phyloP scores from a whole-genome alignment of 1,140 invertebrate species.

The Bombus superbus region DNA sequence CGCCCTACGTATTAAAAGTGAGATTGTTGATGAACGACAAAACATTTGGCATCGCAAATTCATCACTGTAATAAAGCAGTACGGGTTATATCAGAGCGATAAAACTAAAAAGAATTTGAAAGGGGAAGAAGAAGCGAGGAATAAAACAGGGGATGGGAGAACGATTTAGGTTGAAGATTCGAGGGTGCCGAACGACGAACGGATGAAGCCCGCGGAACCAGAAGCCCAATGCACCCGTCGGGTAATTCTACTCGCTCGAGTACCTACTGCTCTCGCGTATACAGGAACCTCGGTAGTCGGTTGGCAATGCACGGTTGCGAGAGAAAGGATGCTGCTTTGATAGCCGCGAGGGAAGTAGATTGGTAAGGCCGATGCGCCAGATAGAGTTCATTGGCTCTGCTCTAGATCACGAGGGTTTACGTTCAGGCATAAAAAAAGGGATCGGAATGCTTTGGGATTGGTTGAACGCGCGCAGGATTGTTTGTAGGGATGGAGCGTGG shows the following conservation, averaged over 20 bases:
- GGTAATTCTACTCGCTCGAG: conserved; percentile 78
- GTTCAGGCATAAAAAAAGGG: conserved; percentile 73
- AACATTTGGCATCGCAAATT: neutral
- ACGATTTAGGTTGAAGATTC: conserved; percentile 56
- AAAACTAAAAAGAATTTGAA: conserved; percentile 38
- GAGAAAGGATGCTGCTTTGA: conserved; percentile 74
- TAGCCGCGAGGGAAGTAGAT: conserved; percentile 78
- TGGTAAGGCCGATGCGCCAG: conserved; percentile 74
- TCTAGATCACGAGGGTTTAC: conserved; percentile 72
- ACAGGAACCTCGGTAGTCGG: conserved; percentile 31
- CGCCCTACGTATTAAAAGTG: too few relatives aligned
- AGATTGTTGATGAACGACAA: neutral
- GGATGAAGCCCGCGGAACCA: conserved; percentile 72
- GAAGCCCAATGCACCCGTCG: conserved; percentile 73
- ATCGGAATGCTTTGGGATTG: conserved; percentile 67
- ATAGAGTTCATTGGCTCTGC: conserved; percentile 77
- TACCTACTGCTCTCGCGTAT: conserved; percentile 72
- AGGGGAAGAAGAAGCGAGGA: neutral
- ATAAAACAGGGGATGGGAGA: conserved; percentile 28
- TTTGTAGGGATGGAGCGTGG: conserved; percentile 53
- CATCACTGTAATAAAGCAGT: conserved; percentile 3
- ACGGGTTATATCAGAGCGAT: conserved; percentile 17
- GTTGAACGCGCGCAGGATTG: conserved; percentile 66
- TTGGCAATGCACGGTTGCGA: conserved; percentile 50
- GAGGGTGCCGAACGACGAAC: conserved; percentile 70